Conservation (phyloP, 2,888 invertebrate genomes). For the Malacosoma neustria region DNA sequence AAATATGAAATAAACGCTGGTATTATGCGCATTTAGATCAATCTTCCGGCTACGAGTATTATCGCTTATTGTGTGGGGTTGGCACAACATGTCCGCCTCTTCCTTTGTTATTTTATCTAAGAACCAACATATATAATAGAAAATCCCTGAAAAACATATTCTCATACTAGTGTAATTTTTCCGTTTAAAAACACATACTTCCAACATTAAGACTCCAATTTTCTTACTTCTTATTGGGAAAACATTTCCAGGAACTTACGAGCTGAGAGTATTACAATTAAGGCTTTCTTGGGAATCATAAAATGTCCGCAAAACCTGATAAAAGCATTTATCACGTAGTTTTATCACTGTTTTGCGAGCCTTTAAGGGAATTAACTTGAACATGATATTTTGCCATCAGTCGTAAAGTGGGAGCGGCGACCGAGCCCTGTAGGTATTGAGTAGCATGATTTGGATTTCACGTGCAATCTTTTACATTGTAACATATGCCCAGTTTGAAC, state of each 20-base stretch:
- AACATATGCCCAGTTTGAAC: background rate
- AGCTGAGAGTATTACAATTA: background rate
- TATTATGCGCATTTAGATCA: too few relatives aligned
- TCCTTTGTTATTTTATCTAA: too few relatives aligned
- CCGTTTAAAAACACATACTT: too few relatives aligned
- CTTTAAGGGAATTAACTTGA: slow-evolving; percentile 27
- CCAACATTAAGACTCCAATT: background rate
- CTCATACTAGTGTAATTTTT: too few relatives aligned
- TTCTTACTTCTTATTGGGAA: background rate
- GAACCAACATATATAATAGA: too few relatives aligned
- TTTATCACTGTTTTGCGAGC: slow-evolving; percentile 24
- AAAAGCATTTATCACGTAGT: slow-evolving; percentile 19
- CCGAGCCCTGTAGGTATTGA: slow-evolving; percentile 31
- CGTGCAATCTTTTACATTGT: background rate
- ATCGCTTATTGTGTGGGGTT: too few relatives aligned
- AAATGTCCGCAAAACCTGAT: slow-evolving; percentile 1
- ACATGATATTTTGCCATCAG: slow-evolving; percentile 44
- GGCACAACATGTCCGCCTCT: too few relatives aligned
- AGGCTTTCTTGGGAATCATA: background rate
- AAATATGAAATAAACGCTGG: too few relatives aligned
- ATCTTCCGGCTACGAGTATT: too few relatives aligned
- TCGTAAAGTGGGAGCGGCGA: slow-evolving; percentile 43
- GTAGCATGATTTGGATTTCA: background rate
- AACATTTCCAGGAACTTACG: background rate
- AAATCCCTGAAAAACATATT: too few relatives aligned